A percentile compares a stretch with the other conserved stretches of the same genome.
These are phyloP conservation scores for Alligator mississippiensis DNA, from an alignment of 2,113 vertebrate species.

Conservation along the genomic window DNA sequence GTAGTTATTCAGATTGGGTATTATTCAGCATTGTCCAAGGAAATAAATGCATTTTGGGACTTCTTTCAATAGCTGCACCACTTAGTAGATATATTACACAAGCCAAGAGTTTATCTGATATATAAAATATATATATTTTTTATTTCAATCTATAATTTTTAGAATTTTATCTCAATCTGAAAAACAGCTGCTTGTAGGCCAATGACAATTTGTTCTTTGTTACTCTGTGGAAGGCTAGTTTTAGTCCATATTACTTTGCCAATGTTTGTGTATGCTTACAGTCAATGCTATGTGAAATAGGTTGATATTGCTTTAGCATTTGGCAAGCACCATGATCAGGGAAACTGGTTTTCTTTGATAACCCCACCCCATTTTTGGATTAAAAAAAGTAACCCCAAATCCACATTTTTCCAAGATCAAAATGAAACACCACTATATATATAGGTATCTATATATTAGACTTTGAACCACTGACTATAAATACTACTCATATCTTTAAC, in stretches of 20 bases:
- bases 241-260: background rate
- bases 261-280: slow-evolving; percentile 6
- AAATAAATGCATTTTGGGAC: background rate
- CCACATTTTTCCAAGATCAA: too few species aligned
- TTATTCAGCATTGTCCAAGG: background rate
- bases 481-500: background rate
- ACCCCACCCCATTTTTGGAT: too few species aligned
- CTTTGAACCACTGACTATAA: too few species aligned
- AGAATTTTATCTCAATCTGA: background rate
- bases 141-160: background rate
- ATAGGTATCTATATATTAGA: too few species aligned
- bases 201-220: background rate
- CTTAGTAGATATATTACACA: rapidly evolving
- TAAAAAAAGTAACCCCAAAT: too few species aligned
- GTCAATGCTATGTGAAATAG: background rate
- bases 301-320: background rate
- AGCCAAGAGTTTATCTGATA: background rate
- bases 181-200: slow-evolving; percentile 11
- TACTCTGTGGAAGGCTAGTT: background rate
- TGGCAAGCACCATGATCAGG: background rate
- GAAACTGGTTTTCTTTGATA: too few species aligned
- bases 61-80: background rate
- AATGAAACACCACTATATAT: too few species aligned
- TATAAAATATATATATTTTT: background rate
- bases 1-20: background rate